These are phyloP conservation scores for Phengaris arion DNA, from an alignment of 2,888 invertebrate species.

Conservation along the genomic window DNA sequence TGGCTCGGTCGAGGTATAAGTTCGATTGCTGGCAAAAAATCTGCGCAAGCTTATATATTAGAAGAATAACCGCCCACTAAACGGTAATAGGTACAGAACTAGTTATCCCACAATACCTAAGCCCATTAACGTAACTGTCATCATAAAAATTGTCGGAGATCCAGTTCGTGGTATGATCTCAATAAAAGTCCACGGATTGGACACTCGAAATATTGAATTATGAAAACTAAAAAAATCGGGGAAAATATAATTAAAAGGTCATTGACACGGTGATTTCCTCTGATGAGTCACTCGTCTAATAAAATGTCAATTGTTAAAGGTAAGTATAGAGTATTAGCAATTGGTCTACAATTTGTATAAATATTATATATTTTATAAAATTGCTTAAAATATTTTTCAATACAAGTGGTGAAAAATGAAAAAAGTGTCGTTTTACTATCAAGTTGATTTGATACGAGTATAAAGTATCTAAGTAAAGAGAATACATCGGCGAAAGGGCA, in stretches of 20 bases:
- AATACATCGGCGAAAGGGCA: too few relatives aligned
- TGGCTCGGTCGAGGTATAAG: constrained; percentile 58
- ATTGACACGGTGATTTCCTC: constrained; percentile 2
- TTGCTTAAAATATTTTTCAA: neutral
- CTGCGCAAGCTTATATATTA: constrained; percentile 68
- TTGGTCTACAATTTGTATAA: neutral
- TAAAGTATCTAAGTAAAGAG: too few relatives aligned
- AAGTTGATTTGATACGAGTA: too few relatives aligned
- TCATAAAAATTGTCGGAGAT: constrained; percentile 24
- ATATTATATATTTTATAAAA: neutral
- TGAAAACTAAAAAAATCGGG: constrained; percentile 12
- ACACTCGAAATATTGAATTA: neutral
- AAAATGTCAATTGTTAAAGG: constrained; percentile 12
- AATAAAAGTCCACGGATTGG: constrained; percentile 23
- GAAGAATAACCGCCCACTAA: constrained; percentile 67
- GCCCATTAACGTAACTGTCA: constrained; percentile 17
- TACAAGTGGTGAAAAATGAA: neutral
- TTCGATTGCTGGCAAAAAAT: constrained; percentile 70
- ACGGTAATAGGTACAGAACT: constrained; percentile 31
- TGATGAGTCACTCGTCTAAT: constrained; percentile 9
- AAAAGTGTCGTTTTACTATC: neutral
- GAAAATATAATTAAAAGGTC: constrained; percentile 20
- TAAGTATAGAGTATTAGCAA: neutral
- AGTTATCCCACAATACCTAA: constrained; percentile 28
- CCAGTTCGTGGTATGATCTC: constrained; percentile 26